These are phyloP conservation scores for Drosophila oshimai DNA, from an alignment of 1,140 invertebrate genomes.

Conservation along the genomic window DNA sequence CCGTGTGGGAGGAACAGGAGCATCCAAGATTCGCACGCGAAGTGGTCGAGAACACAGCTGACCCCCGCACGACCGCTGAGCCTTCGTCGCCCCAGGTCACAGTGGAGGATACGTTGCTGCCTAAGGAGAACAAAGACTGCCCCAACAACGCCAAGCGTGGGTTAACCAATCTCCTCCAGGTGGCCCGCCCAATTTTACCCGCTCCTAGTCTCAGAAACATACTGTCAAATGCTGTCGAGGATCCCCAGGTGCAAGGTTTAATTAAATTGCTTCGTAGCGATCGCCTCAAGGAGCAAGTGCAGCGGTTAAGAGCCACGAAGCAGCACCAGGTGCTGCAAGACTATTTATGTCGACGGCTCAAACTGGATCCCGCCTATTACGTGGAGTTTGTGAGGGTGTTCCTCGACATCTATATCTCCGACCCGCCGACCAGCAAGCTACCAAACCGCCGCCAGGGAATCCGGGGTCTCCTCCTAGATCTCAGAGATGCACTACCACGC, in stretches of 20 bases:
- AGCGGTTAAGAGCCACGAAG: slow-evolving; percentile 22
- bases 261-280: slow-evolving; percentile 36
- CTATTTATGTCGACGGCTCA: slow-evolving; percentile 37
- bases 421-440: slow-evolving; percentile 19
- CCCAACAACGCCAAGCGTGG: slow-evolving; percentile 23
- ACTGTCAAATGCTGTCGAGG: slow-evolving; percentile 46
- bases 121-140: slow-evolving; percentile 30
- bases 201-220: slow-evolving; percentile 39
- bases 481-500: slow-evolving; percentile 53
- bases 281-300: slow-evolving; percentile 17
- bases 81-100: neutral
- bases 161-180: slow-evolving; percentile 41
- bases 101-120: neutral
- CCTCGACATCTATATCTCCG: slow-evolving; percentile 27
- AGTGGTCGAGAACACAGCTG: neutral
- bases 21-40: neutral
- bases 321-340: slow-evolving; percentile 33
- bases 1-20: slow-evolving; percentile 4
- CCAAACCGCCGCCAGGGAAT: slow-evolving; percentile 52
- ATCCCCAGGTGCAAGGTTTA: slow-evolving; percentile 35
- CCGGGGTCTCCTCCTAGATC: slow-evolving; percentile 46
- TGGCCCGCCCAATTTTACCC: slow-evolving; percentile 45
- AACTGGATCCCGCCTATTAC: slow-evolving; percentile 45
- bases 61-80: neutral
- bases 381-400: slow-evolving; percentile 37